phyloP scores from a whole-genome alignment of 2,888 invertebrate genomes.

The Deladenus siricidicola region DNA sequence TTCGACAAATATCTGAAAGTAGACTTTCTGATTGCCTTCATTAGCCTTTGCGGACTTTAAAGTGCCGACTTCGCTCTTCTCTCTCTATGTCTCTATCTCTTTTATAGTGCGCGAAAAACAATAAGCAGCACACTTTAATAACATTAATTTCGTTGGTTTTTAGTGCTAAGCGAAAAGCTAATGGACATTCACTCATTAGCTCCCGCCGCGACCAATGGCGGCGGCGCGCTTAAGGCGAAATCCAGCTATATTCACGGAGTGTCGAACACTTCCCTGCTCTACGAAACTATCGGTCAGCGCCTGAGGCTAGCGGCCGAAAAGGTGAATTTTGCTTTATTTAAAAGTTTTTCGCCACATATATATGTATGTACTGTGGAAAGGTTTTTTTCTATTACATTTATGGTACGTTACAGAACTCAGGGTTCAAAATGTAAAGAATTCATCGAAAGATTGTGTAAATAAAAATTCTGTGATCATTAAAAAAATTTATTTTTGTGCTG shows the following conservation, averaged over 20 bases:
- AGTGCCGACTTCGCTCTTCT: not conserved
- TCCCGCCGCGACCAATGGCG: constrained; percentile 1
- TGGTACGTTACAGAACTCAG: no score
- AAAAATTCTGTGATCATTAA: no score
- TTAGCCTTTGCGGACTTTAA: no score
- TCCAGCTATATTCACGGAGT: constrained; percentile 48
- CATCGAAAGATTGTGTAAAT: no score
- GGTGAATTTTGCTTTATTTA: no score
- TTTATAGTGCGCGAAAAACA: not conserved
- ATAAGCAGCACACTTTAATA: not conserved
- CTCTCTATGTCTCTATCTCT: not conserved
- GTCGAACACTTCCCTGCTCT: constrained; percentile 39
- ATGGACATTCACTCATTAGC: constrained; percentile 5
- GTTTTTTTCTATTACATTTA: no score
- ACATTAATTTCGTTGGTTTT: constrained; percentile 5
- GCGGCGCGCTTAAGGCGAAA: constrained; percentile 12
- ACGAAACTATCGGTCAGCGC: constrained; percentile 49
- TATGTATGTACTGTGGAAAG: no score
- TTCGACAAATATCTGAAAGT: no score
- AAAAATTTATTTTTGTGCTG: no score
- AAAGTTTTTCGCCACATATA: no score
- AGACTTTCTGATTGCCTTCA: no score
- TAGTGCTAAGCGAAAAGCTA: constrained; percentile 4
- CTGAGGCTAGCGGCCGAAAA: constrained; percentile 42
- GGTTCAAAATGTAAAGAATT: no score